phyloP scores from a whole-genome alignment of 2,797 vertebrate species.

The Syngnathus acus region DNA sequence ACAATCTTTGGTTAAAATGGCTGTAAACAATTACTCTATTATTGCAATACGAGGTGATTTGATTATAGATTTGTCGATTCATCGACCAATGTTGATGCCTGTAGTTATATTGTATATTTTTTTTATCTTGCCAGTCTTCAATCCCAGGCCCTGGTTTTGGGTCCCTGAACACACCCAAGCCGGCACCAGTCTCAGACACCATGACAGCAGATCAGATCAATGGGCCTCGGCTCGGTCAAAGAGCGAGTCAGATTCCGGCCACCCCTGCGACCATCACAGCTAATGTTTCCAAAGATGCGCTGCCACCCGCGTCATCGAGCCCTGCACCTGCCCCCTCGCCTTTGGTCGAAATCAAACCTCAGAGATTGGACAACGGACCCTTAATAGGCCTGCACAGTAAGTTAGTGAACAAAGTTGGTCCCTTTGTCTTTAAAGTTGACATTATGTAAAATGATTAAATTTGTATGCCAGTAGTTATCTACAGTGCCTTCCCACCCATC shows the following conservation, averaged over 20 bases:
- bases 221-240: conserved; percentile 71
- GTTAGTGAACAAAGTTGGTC: conserved; percentile 19
- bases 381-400: conserved; percentile 53
- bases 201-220: conserved; percentile 81
- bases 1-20: no score
- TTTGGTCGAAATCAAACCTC: conserved; percentile 75
- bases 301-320: conserved; percentile 40
- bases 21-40: no score
- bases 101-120: not conserved
- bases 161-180: conserved; percentile 77
- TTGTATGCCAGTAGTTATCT: not conserved
- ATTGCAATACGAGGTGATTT: no score
- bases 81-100: no score
- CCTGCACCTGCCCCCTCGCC: conserved; percentile 47
- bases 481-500: not conserved
- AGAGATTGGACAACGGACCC: conserved; percentile 65
- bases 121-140: conserved; percentile 66
- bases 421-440: no score
- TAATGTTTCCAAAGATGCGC: conserved; percentile 55
- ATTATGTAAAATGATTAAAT: no score
- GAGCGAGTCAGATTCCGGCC: conserved; percentile 59
- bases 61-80: no score
- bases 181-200: conserved; percentile 63
- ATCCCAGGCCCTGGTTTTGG: conserved; percentile 83
- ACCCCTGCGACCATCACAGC: conserved; percentile 38